A percentile compares a stretch with the other conserved stretches of the same genome.
Conservation (phyloP, 2,797 vertebrate species). For the Otus scops region DNA sequence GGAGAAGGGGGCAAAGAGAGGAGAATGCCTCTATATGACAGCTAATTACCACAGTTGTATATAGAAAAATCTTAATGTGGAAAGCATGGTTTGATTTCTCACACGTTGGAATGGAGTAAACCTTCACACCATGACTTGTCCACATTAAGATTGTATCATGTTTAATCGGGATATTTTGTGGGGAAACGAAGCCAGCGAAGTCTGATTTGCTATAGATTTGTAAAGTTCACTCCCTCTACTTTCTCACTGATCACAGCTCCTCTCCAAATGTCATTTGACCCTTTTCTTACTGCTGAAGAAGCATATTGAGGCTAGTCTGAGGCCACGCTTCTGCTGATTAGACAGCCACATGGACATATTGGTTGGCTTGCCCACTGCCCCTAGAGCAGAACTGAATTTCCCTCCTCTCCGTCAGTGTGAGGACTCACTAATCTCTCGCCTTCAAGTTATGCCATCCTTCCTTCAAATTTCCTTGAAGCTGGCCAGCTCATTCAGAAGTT, state of each 20-base stretch:
- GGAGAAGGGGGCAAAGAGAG: neutral
- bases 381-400: neutral
- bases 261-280: neutral
- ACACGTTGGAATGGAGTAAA: neutral
- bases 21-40: fast-evolving
- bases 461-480: neutral
- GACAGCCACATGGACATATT: neutral
- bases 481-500: neutral
- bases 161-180: neutral
- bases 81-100: neutral
- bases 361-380: neutral
- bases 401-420: neutral
- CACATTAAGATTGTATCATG: fast-evolving
- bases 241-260: neutral
- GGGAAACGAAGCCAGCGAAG: neutral
- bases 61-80: fast-evolving
- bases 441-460: neutral
- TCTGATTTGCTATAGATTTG: neutral
- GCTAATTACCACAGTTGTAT: neutral
- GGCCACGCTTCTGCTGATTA: neutral
- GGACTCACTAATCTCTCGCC: neutral
- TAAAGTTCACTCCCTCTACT: neutral
- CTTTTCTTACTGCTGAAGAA: neutral
- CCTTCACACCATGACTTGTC: neutral
- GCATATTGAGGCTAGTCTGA: neutral